Percentiles rank a stretch among this genome's conserved stretches.
These are phyloP conservation scores for Chymomyza amoena DNA, from an alignment of 2,888 invertebrate genomes.

Conservation along the genomic window DNA sequence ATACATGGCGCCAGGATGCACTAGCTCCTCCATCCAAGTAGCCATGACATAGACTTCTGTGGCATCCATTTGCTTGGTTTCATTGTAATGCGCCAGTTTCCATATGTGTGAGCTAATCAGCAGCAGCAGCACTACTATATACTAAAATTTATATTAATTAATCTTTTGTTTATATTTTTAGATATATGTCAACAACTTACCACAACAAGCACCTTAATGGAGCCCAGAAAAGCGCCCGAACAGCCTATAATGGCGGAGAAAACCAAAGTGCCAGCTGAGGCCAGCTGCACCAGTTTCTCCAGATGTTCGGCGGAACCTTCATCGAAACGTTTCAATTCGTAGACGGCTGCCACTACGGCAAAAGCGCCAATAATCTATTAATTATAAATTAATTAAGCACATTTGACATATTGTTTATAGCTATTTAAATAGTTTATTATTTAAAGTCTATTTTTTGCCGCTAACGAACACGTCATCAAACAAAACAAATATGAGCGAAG, in stretches of 20 bases:
- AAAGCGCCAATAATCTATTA: constrained; percentile 64
- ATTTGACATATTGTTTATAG: neutral
- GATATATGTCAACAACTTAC: constrained; percentile 40
- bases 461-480: constrained; percentile 28
- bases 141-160: constrained; percentile 39
- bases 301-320: constrained; percentile 61
- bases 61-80: constrained; percentile 45
- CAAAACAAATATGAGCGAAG: constrained; percentile 23
- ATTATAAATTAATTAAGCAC: constrained; percentile 4
- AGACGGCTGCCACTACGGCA: constrained; percentile 60
- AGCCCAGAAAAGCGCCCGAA: constrained; percentile 66
- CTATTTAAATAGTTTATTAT: constrained; percentile 19
- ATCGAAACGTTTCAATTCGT: constrained; percentile 55
- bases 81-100: constrained; percentile 65
- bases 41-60: constrained; percentile 61
- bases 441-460: constrained; percentile 25
- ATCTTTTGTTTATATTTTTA: too few relatives aligned
- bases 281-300: constrained; percentile 62
- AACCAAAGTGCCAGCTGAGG: constrained; percentile 53
- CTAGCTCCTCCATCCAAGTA: constrained; percentile 65
- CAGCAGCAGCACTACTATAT: constrained; percentile 50
- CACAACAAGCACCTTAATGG: constrained; percentile 64
- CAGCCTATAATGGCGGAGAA: constrained; percentile 68
- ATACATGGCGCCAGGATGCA: constrained; percentile 59
- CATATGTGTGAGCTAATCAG: constrained; percentile 62